Conservation (phyloP, 2,113 vertebrate genomes). For the Psilopogon haemacephalus region DNA sequence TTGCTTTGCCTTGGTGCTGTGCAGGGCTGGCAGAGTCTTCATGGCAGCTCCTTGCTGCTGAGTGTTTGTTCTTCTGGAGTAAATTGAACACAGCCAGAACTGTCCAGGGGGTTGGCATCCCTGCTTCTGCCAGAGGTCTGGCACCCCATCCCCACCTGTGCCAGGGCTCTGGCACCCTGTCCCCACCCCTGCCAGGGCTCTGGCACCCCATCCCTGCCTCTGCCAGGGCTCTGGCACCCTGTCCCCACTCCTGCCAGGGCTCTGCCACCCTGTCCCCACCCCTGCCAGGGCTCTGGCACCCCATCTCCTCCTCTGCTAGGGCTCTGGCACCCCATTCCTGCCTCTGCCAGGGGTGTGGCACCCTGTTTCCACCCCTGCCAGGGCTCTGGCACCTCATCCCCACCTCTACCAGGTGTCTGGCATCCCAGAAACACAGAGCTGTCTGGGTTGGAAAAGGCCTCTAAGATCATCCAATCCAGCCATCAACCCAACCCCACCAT, state of each 20-base stretch:
- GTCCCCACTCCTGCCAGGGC: no score
- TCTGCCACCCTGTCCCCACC: no score
- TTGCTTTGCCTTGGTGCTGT: fast-evolving
- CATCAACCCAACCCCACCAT: no score
- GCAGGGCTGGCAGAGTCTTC: fast-evolving
- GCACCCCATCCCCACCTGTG: fast-evolving
- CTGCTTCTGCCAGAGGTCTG: neutral
- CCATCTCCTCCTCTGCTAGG: neutral
- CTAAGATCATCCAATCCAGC: no score
- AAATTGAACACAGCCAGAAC: fast-evolving
- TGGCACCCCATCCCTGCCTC: no score
- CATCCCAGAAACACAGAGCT: no score
- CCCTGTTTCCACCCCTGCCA: no score
- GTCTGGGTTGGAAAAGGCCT: no score
- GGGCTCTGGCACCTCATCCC: no score
- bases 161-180: no score
- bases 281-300: fast-evolving
- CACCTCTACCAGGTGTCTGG: no score
- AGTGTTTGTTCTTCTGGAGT: neutral
- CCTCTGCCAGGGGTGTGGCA: fast-evolving
- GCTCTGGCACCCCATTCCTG: no score
- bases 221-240: fast-evolving
- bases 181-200: neutral
- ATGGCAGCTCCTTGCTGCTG: fast-evolving
- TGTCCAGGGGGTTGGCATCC: fast-evolving